These are phyloP conservation scores for Enteromius thamalakanensis DNA, from an alignment of 2,797 vertebrate genomes.

Conservation along the genomic window DNA sequence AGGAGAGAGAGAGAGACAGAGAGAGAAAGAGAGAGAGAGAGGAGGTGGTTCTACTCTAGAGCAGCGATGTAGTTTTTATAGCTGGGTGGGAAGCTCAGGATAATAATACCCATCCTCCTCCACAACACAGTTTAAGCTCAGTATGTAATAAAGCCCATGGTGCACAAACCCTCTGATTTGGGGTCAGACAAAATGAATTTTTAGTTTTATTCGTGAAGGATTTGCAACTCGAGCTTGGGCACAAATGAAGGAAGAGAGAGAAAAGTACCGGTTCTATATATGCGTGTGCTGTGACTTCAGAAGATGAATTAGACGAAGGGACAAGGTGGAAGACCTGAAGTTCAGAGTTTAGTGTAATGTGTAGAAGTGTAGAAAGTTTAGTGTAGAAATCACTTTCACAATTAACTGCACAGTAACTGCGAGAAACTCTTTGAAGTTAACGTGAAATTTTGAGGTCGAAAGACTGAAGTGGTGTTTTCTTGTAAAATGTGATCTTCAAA, in stretches of 20 bases:
- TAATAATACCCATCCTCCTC: constrained; percentile 90
- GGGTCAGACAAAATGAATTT: constrained; percentile 88
- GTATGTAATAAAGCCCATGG: constrained; percentile 81
- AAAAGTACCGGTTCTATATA: constrained; percentile 64
- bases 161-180: constrained; percentile 84
- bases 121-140: constrained; percentile 83
- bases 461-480: neutral
- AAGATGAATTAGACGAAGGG: constrained; percentile 15
- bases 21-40: constrained; percentile 43
- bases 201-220: constrained; percentile 79
- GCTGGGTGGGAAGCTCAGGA: constrained; percentile 87
- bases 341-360: constrained; percentile 8
- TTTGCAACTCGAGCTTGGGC: constrained; percentile 76
- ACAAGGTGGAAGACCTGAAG: neutral
- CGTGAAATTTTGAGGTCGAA: neutral
- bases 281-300: constrained; percentile 59
- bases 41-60: constrained; percentile 52
- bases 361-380: too few relatives aligned
- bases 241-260: constrained; percentile 65
- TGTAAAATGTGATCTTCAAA: neutral
- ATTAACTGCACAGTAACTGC: neutral
- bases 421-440: neutral
- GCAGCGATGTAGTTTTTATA: constrained; percentile 83
- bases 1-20: constrained; percentile 48
- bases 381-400: neutral